These are phyloP conservation scores for Tenualosa ilisha DNA, from an alignment of 2,797 vertebrate species.

Conservation along the genomic window DNA sequence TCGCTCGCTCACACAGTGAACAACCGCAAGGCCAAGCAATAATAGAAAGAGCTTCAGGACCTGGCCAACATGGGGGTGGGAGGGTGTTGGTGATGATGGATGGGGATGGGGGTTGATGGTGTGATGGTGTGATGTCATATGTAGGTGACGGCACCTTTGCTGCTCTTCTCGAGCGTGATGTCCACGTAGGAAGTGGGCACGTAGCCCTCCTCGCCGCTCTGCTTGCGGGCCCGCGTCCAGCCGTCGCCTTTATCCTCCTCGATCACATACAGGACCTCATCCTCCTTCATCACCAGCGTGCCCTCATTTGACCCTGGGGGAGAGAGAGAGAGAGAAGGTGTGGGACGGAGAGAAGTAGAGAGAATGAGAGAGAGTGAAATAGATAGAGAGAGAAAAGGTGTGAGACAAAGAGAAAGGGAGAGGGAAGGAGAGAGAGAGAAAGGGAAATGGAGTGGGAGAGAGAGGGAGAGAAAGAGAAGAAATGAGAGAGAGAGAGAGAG, in stretches of 20 bases:
- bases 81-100: not conserved
- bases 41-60: not conserved
- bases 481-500: not conserved
- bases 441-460: no score
- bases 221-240: constrained; percentile 95
- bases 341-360: not conserved
- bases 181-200: constrained; percentile 98
- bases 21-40: constrained; percentile 37
- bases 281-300: constrained; percentile 93
- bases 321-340: not conserved
- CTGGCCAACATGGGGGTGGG: not conserved
- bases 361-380: not conserved
- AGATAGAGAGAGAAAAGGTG: no score
- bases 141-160: constrained; percentile 99
- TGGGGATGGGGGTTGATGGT: constrained; percentile 24
- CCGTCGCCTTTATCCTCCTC: constrained; percentile 99
- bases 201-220: constrained; percentile 95
- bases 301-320: constrained; percentile 93
- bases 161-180: constrained; percentile 97
- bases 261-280: constrained; percentile 93
- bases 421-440: not conserved
- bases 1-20: constrained; percentile 72
- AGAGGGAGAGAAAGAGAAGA: no score
- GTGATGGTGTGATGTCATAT: constrained; percentile 81
- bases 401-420: no score